Conservation (phyloP, 2,113 vertebrate species). For the Triplophysa tibetana region DNA sequence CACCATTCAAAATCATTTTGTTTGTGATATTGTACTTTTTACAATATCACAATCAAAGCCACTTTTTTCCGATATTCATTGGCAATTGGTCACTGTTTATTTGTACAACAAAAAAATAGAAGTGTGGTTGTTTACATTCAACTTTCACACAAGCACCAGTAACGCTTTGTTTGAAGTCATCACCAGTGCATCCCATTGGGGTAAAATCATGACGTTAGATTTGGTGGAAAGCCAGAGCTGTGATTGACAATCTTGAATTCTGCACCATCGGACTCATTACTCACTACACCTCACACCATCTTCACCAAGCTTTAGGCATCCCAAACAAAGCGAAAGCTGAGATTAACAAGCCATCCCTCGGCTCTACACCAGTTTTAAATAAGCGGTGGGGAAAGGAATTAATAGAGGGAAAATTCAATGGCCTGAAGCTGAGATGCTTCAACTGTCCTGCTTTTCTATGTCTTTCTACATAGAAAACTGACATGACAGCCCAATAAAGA, state of each 20-base stretch:
- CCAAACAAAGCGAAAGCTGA: neutral
- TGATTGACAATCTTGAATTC: constrained; percentile 16
- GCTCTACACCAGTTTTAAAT: constrained; percentile 20
- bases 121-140: too few relatives aligned
- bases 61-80: too few relatives aligned
- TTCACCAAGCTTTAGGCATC: constrained; percentile 4
- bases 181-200: neutral
- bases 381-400: constrained; percentile 12
- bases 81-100: too few relatives aligned
- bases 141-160: too few relatives aligned
- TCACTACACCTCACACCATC: neutral
- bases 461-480: too few relatives aligned
- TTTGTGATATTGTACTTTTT: too few relatives aligned
- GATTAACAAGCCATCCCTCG: constrained; percentile 38
- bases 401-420: neutral
- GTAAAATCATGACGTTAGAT: neutral
- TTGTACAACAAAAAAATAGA: too few relatives aligned
- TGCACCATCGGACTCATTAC: constrained; percentile 39
- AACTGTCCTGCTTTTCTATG: too few relatives aligned
- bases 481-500: too few relatives aligned
- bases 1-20: too few relatives aligned
- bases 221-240: neutral
- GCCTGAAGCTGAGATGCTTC: neutral
- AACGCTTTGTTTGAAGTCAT: too few relatives aligned
- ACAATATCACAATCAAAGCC: too few relatives aligned